Evolutionary conservation across 2,113 vertebrate species (phyloP).

Genomic region (Ranitomeya variabilis): DNA sequence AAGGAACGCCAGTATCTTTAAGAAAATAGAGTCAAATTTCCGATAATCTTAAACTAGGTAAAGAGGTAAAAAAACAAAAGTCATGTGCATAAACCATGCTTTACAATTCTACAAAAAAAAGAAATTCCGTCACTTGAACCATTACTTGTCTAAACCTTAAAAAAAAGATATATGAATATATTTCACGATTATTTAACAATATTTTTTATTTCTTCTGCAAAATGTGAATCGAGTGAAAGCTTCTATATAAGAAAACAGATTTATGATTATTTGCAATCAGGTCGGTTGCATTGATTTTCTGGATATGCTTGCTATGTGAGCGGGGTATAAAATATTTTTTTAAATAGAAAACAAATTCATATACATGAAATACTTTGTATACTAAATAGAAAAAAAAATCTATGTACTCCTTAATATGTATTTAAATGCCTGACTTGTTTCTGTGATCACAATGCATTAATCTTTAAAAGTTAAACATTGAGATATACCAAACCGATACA

Average conservation of each 20-base stretch:
- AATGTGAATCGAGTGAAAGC: conserved; percentile 70
- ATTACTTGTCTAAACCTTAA: conserved; percentile 73
- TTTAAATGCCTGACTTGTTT: conserved; percentile 83
- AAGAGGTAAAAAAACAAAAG: conserved; percentile 69
- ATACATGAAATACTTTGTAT: conserved; percentile 99
- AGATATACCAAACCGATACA: conserved; percentile 72
- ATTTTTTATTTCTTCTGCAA: conserved; percentile 69
- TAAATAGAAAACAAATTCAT: conserved; percentile 98
- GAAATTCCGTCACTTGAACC: conserved; percentile 76
- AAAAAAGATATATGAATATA: conserved; percentile 61
- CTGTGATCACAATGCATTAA: conserved; percentile 79
- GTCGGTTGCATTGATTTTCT: conserved; percentile 81
- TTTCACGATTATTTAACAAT: conserved; percentile 72
- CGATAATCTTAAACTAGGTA: conserved; percentile 78
- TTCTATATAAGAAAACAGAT: conserved; percentile 66
- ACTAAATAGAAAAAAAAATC: conserved; percentile 76
- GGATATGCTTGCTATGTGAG: conserved; percentile 99
- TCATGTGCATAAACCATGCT: conserved; percentile 76
- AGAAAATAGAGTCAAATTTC: conserved; percentile 73
- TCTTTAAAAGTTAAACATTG: conserved; percentile 76
- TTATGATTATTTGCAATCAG: conserved; percentile 73
- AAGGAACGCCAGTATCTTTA: conserved; percentile 80
- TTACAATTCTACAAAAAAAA: conserved; percentile 69
- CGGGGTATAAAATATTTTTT: conserved; percentile 98
- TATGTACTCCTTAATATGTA: conserved; percentile 83